These are phyloP conservation scores for Galerucella calmariensis DNA, from an alignment of 2,888 invertebrate species.

Conservation along the genomic window DNA sequence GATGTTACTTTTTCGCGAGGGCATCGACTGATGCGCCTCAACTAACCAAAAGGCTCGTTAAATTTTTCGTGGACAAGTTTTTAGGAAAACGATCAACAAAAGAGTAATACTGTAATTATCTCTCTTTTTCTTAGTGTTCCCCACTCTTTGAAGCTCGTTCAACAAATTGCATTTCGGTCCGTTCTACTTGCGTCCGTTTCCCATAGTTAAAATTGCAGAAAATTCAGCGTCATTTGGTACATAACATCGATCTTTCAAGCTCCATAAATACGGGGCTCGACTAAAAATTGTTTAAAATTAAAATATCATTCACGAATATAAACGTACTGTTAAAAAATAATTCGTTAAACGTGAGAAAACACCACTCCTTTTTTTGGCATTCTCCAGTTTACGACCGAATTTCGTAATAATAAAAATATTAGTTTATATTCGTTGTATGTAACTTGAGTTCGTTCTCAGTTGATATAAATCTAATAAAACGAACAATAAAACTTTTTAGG, in stretches of 20 bases:
- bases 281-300: neutral
- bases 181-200: constrained; percentile 14
- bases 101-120: constrained; percentile 17
- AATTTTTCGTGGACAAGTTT: constrained; percentile 58
- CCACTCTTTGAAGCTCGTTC: neutral
- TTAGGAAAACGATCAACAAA: constrained; percentile 54
- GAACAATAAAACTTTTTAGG: constrained; percentile 30
- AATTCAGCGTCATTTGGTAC: neutral
- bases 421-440: constrained; percentile 38
- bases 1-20: constrained; percentile 45
- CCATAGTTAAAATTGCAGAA: constrained; percentile 12
- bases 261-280: no score
- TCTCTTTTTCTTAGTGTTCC: constrained; percentile 3
- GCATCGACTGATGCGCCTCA: constrained; percentile 41
- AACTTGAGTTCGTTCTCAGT: constrained; percentile 25
- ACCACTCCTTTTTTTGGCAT: constrained; percentile 35
- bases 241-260: neutral
- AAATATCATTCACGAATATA: neutral
- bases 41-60: constrained; percentile 55
- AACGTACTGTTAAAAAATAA: neutral
- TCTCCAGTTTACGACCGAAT: constrained; percentile 37
- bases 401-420: constrained; percentile 38
- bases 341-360: neutral
- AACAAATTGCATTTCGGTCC: constrained; percentile 12
- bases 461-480: constrained; percentile 41